Evolutionary conservation across 2,113 vertebrate genomes (phyloP).

Genomic region (Lepus americanus): DNA sequence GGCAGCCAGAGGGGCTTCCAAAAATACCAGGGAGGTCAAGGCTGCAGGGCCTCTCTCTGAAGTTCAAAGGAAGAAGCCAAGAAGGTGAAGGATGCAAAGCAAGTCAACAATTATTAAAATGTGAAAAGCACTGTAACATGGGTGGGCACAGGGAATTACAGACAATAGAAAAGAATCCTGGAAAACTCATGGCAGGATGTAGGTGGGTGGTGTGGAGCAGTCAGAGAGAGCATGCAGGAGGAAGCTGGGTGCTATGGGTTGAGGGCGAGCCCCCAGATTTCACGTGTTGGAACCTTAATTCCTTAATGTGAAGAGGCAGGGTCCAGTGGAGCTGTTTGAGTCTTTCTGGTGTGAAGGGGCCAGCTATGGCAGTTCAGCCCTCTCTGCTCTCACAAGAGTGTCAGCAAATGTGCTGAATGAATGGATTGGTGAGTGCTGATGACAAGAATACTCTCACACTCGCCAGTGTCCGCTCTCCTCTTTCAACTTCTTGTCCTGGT

Average conservation of each 20-base stretch:
- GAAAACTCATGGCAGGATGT: background rate
- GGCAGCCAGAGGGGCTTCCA: background rate
- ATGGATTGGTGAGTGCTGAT: too few species aligned
- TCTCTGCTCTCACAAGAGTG: too few species aligned
- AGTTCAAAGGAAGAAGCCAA: background rate
- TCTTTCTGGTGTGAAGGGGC: too few species aligned
- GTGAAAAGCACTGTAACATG: background rate
- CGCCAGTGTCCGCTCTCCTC: too few species aligned
- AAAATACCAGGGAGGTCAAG: background rate
- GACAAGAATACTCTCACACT: too few species aligned
- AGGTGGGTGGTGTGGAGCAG: background rate
- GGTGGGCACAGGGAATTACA: background rate
- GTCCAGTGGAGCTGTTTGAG: too few species aligned
- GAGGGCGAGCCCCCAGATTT: too few species aligned
- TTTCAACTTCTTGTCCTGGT: too few species aligned
- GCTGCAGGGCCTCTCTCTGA: background rate
- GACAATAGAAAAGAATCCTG: background rate
- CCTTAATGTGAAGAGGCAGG: too few species aligned
- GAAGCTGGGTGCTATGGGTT: background rate
- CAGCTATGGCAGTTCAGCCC: too few species aligned
- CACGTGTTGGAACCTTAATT: too few species aligned
- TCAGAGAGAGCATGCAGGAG: constrained; percentile 6
- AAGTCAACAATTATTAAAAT: background rate
- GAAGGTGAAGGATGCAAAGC: background rate
- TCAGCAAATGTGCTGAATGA: too few species aligned